These are phyloP conservation scores for Meghimatium bilineatum DNA, from an alignment of 2,888 invertebrate genomes.

Conservation along the genomic window DNA sequence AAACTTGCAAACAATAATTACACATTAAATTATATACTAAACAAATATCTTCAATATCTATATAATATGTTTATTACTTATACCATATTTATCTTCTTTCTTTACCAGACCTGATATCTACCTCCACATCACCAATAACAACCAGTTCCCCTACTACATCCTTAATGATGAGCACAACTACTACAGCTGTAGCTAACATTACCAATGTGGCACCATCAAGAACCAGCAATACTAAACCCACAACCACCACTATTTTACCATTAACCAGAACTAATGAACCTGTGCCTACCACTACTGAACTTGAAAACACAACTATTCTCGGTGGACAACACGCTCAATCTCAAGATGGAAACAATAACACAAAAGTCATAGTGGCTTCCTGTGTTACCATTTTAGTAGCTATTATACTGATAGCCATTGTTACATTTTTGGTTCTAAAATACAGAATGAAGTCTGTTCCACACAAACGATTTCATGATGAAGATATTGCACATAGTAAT, in stretches of 20 bases:
- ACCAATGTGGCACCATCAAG: conserved; percentile 28
- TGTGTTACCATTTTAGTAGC: conserved; percentile 28
- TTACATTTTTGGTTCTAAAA: conserved; percentile 56
- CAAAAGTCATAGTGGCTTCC: conserved; percentile 30
- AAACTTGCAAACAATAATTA: background rate
- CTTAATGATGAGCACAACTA: conserved; percentile 26
- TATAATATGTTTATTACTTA: background rate
- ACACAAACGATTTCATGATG: conserved; percentile 65
- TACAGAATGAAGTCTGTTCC: conserved; percentile 55
- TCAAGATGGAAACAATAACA: conserved; percentile 32
- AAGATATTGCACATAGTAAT: conserved; percentile 57
- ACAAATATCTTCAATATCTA: background rate
- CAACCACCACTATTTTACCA: conserved; percentile 38
- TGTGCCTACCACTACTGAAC: background rate
- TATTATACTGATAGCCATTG: conserved; percentile 47
- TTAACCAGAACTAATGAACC: background rate
- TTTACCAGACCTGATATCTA: background rate
- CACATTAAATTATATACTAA: background rate
- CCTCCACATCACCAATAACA: conserved; percentile 37
- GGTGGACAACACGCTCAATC: conserved; percentile 26
- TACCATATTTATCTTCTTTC: background rate
- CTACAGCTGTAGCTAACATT: background rate
- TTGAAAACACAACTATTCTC: conserved; percentile 14
- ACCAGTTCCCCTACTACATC: conserved; percentile 34
- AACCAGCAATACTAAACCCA: conserved; percentile 25